Base-by-base conservation (phyloP, 2,113 vertebrate species). In the Orycteropus afer region DNA sequence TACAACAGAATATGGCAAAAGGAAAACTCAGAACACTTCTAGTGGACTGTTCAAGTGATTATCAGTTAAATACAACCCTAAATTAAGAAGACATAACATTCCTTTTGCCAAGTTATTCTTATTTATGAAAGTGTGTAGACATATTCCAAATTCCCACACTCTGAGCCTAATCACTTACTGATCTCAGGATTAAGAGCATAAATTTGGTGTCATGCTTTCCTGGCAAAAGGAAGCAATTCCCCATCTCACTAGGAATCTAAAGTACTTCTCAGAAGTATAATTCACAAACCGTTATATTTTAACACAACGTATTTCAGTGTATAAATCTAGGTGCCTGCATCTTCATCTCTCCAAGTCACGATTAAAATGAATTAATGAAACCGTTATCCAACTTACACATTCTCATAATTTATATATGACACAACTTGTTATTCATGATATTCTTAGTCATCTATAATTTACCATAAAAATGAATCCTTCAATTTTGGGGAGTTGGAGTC, bases 301-400 rank as follows among this genome's bases (percentile, higher is more conserved):
- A 90, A 83, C n/a, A 49, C 45, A 84, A 57, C 15, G 34, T 81
- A 71, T 77, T 95, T 91, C 34, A 73, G 45, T 59, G 53, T 53
- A 85, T 93, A 84, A 59, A 81, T 93, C 40, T 87, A 74, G 2
- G n/a, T 92, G 57, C 65, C 80, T 90, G 25, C 34, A 27, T 94
- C 20, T 59, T 95, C 85, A 55, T 81, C 34, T 97, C 27, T 67
- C 59, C 25, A 74, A 93, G 69, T 89, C 63, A 92, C 40, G 87
- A 92, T 95, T 95, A 90, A 85, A 90, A 82, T 92, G 84, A 96
- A 29, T 93, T 94, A 96, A 92, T 61, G 40, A 95, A 93, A 80
- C 88, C 25, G 77, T 93, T 95, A 81, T 73, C 69, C 37, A 84
- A 49, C 27, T 73, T 92, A 73, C 32, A 67, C 51, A 77, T 77